Evolutionary conservation across 2,797 vertebrate genomes (phyloP).

Genomic region (Crax fasciolata): DNA sequence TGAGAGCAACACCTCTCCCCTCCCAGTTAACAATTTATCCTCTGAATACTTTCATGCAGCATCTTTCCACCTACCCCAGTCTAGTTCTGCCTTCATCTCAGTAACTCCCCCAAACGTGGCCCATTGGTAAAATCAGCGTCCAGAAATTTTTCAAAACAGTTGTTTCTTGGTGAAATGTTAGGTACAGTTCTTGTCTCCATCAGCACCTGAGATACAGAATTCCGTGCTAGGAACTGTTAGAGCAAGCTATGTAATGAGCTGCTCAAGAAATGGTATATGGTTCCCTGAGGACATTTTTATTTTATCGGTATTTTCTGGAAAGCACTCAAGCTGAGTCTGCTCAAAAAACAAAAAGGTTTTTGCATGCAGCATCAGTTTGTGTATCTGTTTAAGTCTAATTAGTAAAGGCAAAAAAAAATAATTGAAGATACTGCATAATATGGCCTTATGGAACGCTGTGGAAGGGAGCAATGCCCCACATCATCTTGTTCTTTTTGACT

Average conservation of each 20-base stretch:
- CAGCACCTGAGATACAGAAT: not conserved
- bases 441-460: not conserved
- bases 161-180: not conserved
- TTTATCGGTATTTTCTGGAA: conserved; percentile 17
- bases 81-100: not conserved
- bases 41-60: not conserved
- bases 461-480: not conserved
- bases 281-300: not conserved
- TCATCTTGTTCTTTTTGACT: not conserved
- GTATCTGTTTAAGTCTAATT: not conserved
- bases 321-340: not conserved
- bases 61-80: not conserved
- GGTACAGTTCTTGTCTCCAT: not conserved
- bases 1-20: not conserved
- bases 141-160: not conserved
- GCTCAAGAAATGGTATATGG: not conserved
- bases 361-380: not conserved
- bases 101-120: not conserved
- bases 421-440: not conserved
- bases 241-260: not conserved
- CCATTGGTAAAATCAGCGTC: not conserved
- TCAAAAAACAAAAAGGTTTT: not conserved
- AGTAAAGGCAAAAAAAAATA: not conserved
- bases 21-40: not conserved
- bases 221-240: not conserved